These are phyloP conservation scores for Crenuchus spilurus DNA, from an alignment of 2,797 vertebrate genomes.

Conservation along the genomic window DNA sequence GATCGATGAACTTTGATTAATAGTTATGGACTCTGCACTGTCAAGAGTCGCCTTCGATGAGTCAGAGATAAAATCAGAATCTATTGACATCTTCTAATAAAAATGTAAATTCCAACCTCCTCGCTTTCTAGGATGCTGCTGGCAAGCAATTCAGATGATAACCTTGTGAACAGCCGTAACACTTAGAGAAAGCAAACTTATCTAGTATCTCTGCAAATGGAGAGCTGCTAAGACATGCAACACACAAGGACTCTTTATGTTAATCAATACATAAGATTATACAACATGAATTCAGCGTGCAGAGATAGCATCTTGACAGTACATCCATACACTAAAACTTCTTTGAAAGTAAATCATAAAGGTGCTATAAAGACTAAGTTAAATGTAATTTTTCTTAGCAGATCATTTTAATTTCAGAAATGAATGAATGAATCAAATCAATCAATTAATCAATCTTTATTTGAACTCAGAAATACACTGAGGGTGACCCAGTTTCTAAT, in stretches of 20 bases:
- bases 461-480: too few species aligned
- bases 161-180: constrained; percentile 17
- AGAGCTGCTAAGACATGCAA: neutral
- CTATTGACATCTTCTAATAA: constrained; percentile 42
- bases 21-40: constrained; percentile 17
- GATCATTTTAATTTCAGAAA: too few species aligned
- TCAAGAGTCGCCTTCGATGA: constrained; percentile 26
- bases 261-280: constrained; percentile 15
- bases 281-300: too few species aligned
- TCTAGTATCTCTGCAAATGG: neutral
- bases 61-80: constrained; percentile 53
- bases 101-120: constrained; percentile 49
- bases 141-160: constrained; percentile 15
- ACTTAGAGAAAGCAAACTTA: neutral
- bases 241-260: neutral
- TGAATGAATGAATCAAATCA: too few species aligned
- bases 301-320: too few species aligned
- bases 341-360: too few species aligned
- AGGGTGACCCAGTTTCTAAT: too few species aligned
- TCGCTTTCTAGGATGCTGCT: neutral
- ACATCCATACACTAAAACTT: too few species aligned
- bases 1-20: constrained; percentile 39
- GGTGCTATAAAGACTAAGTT: too few species aligned
- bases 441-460: too few species aligned
- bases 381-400: too few species aligned